phyloP scores from a whole-genome alignment of 2,888 invertebrate species.

The Sisyra terminalis region DNA sequence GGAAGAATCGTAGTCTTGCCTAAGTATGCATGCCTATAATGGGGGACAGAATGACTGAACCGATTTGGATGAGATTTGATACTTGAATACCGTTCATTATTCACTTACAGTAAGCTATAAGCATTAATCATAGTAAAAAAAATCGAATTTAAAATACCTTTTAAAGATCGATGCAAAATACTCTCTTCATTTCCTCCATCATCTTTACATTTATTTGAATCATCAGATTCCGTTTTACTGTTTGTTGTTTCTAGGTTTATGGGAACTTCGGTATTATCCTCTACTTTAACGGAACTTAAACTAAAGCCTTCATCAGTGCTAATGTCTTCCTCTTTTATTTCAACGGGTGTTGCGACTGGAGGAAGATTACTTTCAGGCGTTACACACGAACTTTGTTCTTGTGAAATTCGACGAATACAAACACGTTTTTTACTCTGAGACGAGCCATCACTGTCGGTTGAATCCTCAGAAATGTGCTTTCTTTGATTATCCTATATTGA shows the following conservation, averaged over 20 bases:
- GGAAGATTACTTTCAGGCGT: background rate
- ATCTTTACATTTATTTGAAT: slow-evolving; percentile 4
- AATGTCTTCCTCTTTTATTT: slow-evolving; percentile 16
- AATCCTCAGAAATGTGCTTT: background rate
- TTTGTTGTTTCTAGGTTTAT: slow-evolving; percentile 8
- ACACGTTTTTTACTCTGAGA: background rate
- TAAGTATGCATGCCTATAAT: no score
- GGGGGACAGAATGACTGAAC: no score
- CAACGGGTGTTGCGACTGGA: slow-evolving; percentile 8
- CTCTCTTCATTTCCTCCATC: slow-evolving; percentile 2
- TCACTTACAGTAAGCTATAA: no score
- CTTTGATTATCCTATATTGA: background rate
- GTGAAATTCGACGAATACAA: slow-evolving; percentile 2
- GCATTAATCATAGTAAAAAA: no score
- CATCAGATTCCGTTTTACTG: background rate
- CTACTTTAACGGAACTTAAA: slow-evolving; percentile 8
- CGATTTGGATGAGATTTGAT: no score
- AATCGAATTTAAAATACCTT: slow-evolving; percentile 2
- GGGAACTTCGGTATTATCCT: slow-evolving; percentile 5
- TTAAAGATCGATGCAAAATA: slow-evolving; percentile 8
- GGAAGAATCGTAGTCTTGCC: no score
- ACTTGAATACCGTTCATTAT: no score
- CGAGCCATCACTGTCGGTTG: slow-evolving; percentile 2
- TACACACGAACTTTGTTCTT: slow-evolving; percentile 24
- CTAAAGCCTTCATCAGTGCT: slow-evolving; percentile 17